Evolutionary conservation across 1,140 invertebrate genomes (phyloP), one percentile per base, ranked within the genome.

Genomic region (Globodera ellingtonae): DNA sequence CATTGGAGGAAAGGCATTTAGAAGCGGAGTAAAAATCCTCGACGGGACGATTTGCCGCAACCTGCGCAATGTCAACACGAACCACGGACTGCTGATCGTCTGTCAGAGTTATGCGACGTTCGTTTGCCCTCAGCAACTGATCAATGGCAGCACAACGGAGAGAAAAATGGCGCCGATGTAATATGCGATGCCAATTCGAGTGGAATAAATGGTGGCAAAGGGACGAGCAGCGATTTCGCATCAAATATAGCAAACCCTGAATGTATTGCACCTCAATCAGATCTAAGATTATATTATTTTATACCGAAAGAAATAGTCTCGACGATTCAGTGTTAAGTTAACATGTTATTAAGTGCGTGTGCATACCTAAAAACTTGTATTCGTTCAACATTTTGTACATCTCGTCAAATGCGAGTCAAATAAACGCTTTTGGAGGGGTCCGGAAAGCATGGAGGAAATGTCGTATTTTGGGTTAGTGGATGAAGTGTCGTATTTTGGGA

Each of bases 21-120:
- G 86, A 81, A n/a, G 83, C 86, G 47, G 88, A 86, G 72, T 82
- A 89, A 71, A 85, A 89, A 66, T 89, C 87, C 79, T 89, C 87
- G 7, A 89, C 81, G 1, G 87, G 87, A 35, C 79, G 78, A 65
- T 89, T 89, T 4, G 87, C 87, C 0, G 88, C 88, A 9, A 89
- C 52, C 59, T 88, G 87, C 44, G 84, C 79, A 9, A 85, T 84
- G 80, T 88, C 88, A 2, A 89, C 80, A 18, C 84, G 35, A 24
- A 69, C 71, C 24, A 85, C 78, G 9, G 83, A 70, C 18, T 70
- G 24, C 1, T 70, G 24, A 8, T 77, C 75, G 21, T 50, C 73
- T 21, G 73, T 21, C n/a, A 79, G 46, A 8, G 8, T 62, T 35
- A 79, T 35, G 47, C n/a, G 52, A 15, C 50, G 15, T 35, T 72